Conservation (phyloP, 1,140 invertebrate species). For the Galendromus occidentalis region DNA sequence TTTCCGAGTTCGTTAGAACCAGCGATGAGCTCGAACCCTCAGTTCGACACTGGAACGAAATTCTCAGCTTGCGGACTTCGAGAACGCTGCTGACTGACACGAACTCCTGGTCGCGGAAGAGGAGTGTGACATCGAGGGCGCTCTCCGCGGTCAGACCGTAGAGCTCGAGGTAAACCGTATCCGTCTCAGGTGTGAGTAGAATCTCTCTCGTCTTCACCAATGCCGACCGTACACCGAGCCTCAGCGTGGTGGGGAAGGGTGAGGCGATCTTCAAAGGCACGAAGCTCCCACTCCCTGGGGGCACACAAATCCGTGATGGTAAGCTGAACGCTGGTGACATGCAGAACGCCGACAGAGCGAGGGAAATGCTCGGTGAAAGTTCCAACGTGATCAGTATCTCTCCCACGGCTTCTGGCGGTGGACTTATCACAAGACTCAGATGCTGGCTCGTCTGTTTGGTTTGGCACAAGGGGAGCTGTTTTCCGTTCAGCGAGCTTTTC, state of each 20-base stretch:
- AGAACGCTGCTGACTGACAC: not conserved
- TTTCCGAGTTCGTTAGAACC: not conserved
- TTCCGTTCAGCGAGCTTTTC: not conserved
- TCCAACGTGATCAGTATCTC: not conserved
- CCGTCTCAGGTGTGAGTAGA: not conserved
- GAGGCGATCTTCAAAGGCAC: too few relatives aligned
- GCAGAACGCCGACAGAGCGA: not conserved
- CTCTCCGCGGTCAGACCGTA: not conserved
- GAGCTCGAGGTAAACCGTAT: not conserved
- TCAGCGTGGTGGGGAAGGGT: too few relatives aligned
- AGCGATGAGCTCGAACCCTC: not conserved
- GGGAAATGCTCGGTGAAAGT: not conserved
- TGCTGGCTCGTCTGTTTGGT: not conserved
- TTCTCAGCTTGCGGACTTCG: not conserved
- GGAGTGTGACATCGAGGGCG: not conserved
- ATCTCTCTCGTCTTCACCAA: not conserved
- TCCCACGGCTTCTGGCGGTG: not conserved
- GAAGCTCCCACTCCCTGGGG: too few relatives aligned
- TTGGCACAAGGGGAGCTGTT: not conserved
- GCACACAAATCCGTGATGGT: too few relatives aligned
- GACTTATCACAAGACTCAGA: not conserved
- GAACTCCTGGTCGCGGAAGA: not conserved
- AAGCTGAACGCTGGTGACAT: not conserved
- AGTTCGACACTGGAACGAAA: not conserved
- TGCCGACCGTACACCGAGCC: too few relatives aligned